Evolutionary conservation across 2,113 vertebrate genomes (phyloP).

Genomic region (Callocephalon fimbriatum): DNA sequence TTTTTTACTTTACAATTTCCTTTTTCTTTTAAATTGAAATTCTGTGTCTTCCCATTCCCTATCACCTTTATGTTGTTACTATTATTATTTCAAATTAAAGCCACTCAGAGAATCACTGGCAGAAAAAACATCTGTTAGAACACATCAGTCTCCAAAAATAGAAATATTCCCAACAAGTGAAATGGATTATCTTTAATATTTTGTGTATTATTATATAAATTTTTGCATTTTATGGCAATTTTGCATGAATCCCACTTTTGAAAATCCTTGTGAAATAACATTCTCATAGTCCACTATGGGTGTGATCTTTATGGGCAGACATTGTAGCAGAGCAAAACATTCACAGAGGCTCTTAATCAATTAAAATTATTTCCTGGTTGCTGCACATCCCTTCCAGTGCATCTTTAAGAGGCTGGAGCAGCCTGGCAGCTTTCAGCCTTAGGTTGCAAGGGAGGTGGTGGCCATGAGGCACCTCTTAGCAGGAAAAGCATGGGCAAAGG

Average conservation of each 20-base stretch:
- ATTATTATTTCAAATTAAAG: background rate
- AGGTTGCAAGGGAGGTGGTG: background rate
- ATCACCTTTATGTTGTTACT: background rate
- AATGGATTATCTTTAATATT: background rate
- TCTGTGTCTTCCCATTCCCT: background rate
- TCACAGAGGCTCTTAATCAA: background rate
- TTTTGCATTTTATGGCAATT: background rate
- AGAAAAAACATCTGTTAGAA: background rate
- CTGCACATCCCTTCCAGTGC: background rate
- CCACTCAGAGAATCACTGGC: background rate
- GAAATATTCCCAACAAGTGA: background rate
- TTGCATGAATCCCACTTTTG: background rate
- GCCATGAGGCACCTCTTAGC: background rate
- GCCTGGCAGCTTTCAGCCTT: background rate
- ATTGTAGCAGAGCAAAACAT: background rate
- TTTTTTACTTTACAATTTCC: background rate
- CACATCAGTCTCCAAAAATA: background rate
- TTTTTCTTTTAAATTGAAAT: background rate
- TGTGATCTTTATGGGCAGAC: background rate
- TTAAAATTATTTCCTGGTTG: background rate
- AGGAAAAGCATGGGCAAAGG: rapidly evolving
- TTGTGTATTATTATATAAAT: background rate
- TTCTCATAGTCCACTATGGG: background rate
- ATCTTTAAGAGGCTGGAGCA: background rate
- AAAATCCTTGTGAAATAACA: background rate